These are phyloP conservation scores for Aythya baeri DNA, from an alignment of 2,113 vertebrate genomes.

Conservation along the genomic window DNA sequence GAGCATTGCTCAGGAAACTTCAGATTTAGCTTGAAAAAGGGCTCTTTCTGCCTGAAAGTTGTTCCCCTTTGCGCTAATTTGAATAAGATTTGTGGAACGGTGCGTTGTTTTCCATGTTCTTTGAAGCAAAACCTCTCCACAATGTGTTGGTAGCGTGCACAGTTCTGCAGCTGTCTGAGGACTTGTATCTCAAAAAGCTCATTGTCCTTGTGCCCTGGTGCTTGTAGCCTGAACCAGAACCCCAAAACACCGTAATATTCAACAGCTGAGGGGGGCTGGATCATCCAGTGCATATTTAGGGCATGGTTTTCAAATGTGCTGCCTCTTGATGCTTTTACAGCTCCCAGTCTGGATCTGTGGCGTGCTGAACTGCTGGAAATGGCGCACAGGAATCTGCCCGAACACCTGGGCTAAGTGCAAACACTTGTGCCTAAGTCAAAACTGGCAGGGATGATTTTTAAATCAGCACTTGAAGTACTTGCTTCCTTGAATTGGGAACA, in stretches of 20 bases:
- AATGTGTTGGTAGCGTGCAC: not conserved
- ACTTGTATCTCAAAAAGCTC: not conserved
- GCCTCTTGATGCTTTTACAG: rapidly evolving
- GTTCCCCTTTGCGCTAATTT: not conserved
- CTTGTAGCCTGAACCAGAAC: not conserved
- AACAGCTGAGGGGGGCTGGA: rapidly evolving
- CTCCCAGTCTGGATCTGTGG: not conserved
- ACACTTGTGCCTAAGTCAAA: rapidly evolving
- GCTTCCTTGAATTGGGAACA: not conserved
- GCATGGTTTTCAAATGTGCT: rapidly evolving
- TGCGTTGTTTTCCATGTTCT: not conserved
- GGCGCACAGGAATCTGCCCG: rapidly evolving
- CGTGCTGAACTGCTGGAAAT: rapidly evolving
- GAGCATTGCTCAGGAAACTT: not conserved
- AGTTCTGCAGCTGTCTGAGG: not conserved
- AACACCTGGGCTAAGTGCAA: rapidly evolving
- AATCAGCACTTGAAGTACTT: not conserved
- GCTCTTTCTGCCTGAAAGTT: not conserved
- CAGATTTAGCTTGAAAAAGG: not conserved
- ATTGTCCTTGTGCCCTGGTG: rapidly evolving
- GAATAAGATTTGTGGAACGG: not conserved
- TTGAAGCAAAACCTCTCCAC: not conserved
- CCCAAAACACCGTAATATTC: rapidly evolving
- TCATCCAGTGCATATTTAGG: not conserved
- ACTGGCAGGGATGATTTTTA: not conserved